phyloP scores from a whole-genome alignment of 1,140 invertebrate genomes.

The Dendrolimus kikuchii region DNA sequence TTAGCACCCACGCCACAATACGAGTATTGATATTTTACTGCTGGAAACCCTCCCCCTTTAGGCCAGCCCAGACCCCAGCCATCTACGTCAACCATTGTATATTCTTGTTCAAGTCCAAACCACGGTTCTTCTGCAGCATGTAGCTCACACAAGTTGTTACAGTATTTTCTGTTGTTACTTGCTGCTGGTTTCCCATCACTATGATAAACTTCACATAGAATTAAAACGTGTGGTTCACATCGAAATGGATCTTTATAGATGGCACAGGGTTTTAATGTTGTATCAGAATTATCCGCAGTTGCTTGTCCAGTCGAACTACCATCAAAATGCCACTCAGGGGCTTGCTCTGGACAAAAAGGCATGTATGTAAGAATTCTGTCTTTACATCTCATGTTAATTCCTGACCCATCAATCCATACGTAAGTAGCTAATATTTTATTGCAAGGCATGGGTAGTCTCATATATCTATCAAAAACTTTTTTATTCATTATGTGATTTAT shows the following conservation, averaged over 20 bases:
- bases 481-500: no score
- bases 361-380: slow-evolving; percentile 82
- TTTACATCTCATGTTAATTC: slow-evolving; percentile 86
- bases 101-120: slow-evolving; percentile 94
- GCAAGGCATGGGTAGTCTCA: slow-evolving; percentile 79
- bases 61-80: slow-evolving; percentile 90
- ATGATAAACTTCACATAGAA: slow-evolving; percentile 81
- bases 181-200: slow-evolving; percentile 36
- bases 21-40: slow-evolving; percentile 73
- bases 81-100: slow-evolving; percentile 87
- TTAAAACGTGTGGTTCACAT: slow-evolving; percentile 89
- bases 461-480: slow-evolving; percentile 31
- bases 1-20: slow-evolving; percentile 95
- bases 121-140: slow-evolving; percentile 88
- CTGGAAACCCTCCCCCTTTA: slow-evolving; percentile 82
- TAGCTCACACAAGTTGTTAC: slow-evolving; percentile 82
- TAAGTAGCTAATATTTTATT: slow-evolving; percentile 84
- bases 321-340: slow-evolving; percentile 96
- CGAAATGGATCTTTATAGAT: slow-evolving; percentile 96
- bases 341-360: slow-evolving; percentile 75
- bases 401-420: slow-evolving; percentile 94
- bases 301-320: slow-evolving; percentile 91
- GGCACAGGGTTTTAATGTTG: slow-evolving; percentile 88
- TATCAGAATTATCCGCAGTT: slow-evolving; percentile 86
- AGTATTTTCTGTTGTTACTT: slow-evolving; percentile 85